phyloP scores from a whole-genome alignment of 2,113 vertebrate species.

The Redunca redunca region DNA sequence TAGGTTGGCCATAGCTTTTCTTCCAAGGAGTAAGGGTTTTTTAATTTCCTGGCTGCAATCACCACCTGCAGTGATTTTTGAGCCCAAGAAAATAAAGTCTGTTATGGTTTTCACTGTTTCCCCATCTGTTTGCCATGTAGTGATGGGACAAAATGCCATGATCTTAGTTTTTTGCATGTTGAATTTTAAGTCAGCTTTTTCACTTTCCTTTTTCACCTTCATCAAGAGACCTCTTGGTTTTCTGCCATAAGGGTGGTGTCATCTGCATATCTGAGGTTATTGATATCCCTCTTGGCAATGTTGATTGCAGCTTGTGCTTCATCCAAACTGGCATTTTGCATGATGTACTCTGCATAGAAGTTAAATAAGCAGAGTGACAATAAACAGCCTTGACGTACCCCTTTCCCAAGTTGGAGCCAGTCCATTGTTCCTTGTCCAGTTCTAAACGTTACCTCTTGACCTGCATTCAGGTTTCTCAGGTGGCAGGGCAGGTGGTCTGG shows the following conservation, averaged over 20 bases:
- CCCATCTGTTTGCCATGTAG: neutral
- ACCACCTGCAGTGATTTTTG: neutral
- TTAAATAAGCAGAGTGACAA: neutral
- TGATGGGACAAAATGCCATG: neutral
- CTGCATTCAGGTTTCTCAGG: neutral
- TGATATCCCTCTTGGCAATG: neutral
- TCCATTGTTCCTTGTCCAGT: neutral
- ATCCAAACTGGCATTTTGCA: neutral
- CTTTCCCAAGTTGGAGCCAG: neutral
- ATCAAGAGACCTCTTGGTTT: neutral
- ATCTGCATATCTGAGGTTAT: neutral
- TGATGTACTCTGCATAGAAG: neutral
- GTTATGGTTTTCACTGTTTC: neutral
- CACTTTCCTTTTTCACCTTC: neutral
- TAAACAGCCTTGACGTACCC: neutral
- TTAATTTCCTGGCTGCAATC: neutral
- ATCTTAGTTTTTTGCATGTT: neutral
- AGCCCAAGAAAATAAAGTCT: neutral
- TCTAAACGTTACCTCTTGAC: neutral
- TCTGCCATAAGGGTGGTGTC: neutral
- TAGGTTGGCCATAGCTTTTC: neutral
- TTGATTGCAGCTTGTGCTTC: neutral
- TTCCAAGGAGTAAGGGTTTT: neutral
- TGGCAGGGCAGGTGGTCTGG: neutral
- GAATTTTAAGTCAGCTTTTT: neutral